Percentiles rank a stretch among this genome's conserved stretches.
Conservation (phyloP, 1,140 invertebrate species). For the Drosophila nannoptera region DNA sequence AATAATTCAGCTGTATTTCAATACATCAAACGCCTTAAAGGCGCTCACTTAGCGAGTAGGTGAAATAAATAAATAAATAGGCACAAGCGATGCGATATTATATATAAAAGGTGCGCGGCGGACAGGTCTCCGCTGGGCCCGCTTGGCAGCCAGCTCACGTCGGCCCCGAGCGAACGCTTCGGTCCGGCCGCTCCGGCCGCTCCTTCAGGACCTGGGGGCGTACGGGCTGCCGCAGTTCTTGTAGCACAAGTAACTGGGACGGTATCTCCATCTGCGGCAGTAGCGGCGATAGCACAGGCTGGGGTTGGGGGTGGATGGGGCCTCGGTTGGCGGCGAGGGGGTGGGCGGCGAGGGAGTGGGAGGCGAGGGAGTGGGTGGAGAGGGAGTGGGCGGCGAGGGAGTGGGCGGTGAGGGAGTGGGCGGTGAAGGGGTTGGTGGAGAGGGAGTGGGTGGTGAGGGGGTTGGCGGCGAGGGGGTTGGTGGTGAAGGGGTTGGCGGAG, state of each 20-base stretch:
- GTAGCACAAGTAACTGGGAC: slow-evolving; percentile 63
- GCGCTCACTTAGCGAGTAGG: slow-evolving; percentile 53
- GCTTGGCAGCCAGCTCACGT: slow-evolving; percentile 15
- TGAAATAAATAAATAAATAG: slow-evolving; percentile 62
- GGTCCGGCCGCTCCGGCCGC: not conserved
- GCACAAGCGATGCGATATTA: slow-evolving; percentile 40
- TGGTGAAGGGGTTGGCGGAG: slow-evolving; percentile 7
- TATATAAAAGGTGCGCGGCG: slow-evolving; percentile 24
- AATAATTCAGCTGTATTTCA: slow-evolving; percentile 50
- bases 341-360: slow-evolving; percentile 36
- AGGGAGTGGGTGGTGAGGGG: slow-evolving; percentile 14
- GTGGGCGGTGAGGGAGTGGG: slow-evolving; percentile 26
- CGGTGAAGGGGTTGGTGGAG: slow-evolving; percentile 8
- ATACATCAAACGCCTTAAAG: slow-evolving; percentile 55
- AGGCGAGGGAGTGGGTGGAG: slow-evolving; percentile 28
- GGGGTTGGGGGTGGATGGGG: slow-evolving; percentile 53
- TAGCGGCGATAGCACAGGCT: slow-evolving; percentile 63
- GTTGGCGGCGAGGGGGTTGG: slow-evolving; percentile 26
- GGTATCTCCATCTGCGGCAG: slow-evolving; percentile 60
- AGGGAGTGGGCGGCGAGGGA: slow-evolving; percentile 6
- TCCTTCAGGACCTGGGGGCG: slow-evolving; percentile 49
- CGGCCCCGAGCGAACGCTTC: not conserved
- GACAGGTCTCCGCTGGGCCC: not conserved
- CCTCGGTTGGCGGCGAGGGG: slow-evolving; percentile 27
- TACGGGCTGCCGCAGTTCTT: slow-evolving; percentile 58